Conservation (phyloP, 2,113 vertebrate species). For the Cottus gobio region DNA sequence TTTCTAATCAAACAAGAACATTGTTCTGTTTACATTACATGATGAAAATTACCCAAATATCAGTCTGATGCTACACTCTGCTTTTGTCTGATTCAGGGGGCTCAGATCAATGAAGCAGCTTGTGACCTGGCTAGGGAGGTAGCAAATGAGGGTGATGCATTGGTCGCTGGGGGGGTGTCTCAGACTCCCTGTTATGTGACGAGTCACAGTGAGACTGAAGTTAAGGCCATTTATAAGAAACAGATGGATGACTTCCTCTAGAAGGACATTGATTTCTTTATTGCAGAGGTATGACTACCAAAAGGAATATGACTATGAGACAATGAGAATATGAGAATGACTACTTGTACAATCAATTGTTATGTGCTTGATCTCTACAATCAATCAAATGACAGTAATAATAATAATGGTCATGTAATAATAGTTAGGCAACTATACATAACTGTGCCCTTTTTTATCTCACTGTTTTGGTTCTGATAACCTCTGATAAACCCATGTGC, state of each 20-base stretch:
- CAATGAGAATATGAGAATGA: no score
- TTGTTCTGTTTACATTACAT: background rate
- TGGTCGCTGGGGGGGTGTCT: conserved; percentile 93
- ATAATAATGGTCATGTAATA: background rate
- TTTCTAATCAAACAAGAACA: background rate
- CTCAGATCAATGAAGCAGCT: conserved; percentile 92
- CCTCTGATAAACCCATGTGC: background rate
- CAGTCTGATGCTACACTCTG: background rate
- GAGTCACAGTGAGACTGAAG: conserved; percentile 87
- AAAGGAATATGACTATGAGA: no score
- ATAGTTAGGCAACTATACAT: background rate
- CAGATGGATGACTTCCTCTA: conserved; percentile 90
- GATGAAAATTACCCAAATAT: background rate
- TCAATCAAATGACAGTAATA: background rate
- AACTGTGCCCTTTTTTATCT: background rate
- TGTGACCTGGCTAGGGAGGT: conserved; percentile 92
- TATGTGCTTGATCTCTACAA: background rate
- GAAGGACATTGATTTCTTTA: conserved; percentile 93
- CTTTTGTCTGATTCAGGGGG: conserved; percentile 74
- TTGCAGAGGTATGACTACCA: conserved; percentile 88
- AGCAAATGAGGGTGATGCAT: conserved; percentile 87
- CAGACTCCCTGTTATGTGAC: conserved; percentile 92
- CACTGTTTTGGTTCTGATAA: background rate
- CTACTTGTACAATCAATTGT: background rate
- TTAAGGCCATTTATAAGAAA: conserved; percentile 89